phyloP scores from a whole-genome alignment of 2,888 invertebrate species.

The Trissolcus brochymenae region DNA sequence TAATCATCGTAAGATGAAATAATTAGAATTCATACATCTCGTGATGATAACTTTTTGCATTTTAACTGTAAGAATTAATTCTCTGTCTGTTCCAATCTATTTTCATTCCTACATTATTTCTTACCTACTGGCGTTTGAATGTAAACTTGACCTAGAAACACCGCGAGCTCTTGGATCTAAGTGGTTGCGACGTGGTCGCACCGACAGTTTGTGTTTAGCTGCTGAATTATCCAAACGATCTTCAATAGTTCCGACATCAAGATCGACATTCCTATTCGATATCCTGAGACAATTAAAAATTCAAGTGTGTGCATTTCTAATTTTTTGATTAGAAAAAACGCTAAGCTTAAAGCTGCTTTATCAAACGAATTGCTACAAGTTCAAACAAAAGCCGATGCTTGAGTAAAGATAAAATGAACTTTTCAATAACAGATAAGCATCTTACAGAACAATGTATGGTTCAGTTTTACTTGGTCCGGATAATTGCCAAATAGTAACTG shows the following conservation, averaged over 20 bases:
- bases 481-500: conserved; percentile 37
- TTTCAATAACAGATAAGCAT: conserved; percentile 8
- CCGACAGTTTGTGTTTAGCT: conserved; percentile 85
- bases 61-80: neutral
- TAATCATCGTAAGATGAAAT: neutral
- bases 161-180: conserved; percentile 77
- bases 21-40: neutral
- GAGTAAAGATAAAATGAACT: conserved; percentile 8
- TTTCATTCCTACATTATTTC: conserved; percentile 39
- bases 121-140: conserved; percentile 66
- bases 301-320: neutral
- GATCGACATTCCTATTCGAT: conserved; percentile 78
- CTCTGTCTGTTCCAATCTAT: conserved; percentile 14
- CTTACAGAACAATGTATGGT: conserved; percentile 21
- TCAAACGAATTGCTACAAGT: neutral
- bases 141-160: conserved; percentile 57
- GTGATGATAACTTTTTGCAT: neutral
- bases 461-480: conserved; percentile 35
- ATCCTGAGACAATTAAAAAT: conserved; percentile 65
- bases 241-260: conserved; percentile 79
- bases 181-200: conserved; percentile 84
- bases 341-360: neutral
- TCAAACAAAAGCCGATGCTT: neutral
- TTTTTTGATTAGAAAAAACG: neutral
- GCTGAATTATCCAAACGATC: conserved; percentile 84